These are phyloP conservation scores for Ginglymostoma cirratum DNA, from an alignment of 2,113 vertebrate species.

Conservation along the genomic window DNA sequence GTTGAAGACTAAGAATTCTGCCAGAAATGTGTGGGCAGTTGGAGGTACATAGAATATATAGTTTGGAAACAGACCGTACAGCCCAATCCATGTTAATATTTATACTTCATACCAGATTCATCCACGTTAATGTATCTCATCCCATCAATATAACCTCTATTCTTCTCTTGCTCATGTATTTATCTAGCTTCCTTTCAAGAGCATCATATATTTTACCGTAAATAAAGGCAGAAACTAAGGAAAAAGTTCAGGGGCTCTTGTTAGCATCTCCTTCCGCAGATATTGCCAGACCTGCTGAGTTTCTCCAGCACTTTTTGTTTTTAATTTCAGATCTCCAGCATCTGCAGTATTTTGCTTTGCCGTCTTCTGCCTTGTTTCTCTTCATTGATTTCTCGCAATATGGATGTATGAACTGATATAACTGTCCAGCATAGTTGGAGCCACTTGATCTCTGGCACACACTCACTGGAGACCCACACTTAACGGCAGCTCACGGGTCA, in stretches of 20 bases:
- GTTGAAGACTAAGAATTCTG: background rate
- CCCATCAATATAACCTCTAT: background rate
- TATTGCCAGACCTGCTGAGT: too few species aligned
- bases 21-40: background rate
- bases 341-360: too few species aligned
- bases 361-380: background rate
- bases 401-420: background rate
- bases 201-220: background rate
- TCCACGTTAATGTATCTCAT: background rate
- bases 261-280: too few species aligned
- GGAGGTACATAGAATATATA: background rate
- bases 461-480: background rate
- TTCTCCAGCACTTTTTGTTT: too few species aligned
- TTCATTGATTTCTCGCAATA: background rate
- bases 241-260: too few species aligned
- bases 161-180: background rate
- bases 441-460: background rate
- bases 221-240: too few species aligned
- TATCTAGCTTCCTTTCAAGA: background rate
- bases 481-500: background rate
- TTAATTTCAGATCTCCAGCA: too few species aligned
- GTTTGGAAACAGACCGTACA: background rate
- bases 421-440: background rate
- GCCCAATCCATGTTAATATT: background rate
- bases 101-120: background rate